Conservation (phyloP, 2,888 invertebrate species). For the Orthosia incerta region DNA sequence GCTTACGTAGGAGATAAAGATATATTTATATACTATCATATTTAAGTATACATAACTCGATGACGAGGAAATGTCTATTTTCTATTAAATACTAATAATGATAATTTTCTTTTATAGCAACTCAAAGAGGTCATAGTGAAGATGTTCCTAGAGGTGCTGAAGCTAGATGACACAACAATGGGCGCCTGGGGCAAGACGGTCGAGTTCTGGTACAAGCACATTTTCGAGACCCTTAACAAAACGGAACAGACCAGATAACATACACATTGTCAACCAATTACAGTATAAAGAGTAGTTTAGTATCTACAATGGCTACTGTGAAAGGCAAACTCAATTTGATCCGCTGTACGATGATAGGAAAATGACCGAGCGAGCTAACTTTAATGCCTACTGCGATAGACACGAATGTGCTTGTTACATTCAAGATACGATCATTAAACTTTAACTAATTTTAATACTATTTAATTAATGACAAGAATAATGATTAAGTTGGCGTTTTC, state of each 20-base stretch:
- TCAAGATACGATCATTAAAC: not conserved
- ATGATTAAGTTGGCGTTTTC: constrained; percentile 16
- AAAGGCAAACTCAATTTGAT: constrained; percentile 61
- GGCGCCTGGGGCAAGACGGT: constrained; percentile 86
- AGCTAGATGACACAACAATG: constrained; percentile 81
- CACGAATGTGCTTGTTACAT: constrained; percentile 9
- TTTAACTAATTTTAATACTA: constrained; percentile 27
- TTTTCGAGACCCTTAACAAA: constrained; percentile 80
- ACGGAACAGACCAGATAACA: constrained; percentile 71
- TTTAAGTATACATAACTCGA: too few relatives aligned
- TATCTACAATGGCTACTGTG: constrained; percentile 57
- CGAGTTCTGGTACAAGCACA: constrained; percentile 87
- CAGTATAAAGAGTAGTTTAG: constrained; percentile 61
- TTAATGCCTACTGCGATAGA: constrained; percentile 1
- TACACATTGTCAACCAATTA: constrained; percentile 61
- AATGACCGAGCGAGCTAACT: constrained; percentile 33
- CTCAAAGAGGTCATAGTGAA: constrained; percentile 86
- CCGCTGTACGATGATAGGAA: constrained; percentile 43
- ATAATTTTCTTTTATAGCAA: constrained; percentile 75
- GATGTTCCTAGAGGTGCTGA: constrained; percentile 86
- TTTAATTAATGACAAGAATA: constrained; percentile 3
- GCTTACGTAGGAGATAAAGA: not conserved
- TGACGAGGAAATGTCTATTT: too few relatives aligned
- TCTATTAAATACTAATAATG: not conserved
- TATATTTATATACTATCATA: too few relatives aligned